Evolutionary conservation across 2,888 invertebrate species (phyloP).

Genomic region (Spodoptera exigua): DNA sequence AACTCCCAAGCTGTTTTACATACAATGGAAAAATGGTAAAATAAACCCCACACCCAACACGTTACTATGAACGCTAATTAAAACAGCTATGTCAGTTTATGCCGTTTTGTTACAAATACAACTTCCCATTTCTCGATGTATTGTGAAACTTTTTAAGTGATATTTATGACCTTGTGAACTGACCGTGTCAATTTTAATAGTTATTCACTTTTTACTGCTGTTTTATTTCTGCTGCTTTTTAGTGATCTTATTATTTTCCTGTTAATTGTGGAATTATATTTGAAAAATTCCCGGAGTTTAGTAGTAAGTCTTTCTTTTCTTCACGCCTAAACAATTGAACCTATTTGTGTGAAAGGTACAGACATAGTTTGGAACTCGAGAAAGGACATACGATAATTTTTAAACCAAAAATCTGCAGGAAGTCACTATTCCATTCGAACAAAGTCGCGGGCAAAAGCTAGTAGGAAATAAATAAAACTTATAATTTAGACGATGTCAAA

Average conservation of each 20-base stretch:
- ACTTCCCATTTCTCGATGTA: conserved; percentile 73
- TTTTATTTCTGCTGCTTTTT: conserved; percentile 22
- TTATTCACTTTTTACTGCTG: conserved; percentile 43
- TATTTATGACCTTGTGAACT: conserved; percentile 72
- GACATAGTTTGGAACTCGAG: too few species aligned
- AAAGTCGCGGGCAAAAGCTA: too few species aligned
- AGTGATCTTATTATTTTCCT: conserved; percentile 31
- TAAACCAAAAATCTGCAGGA: too few species aligned
- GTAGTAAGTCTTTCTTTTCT: too few species aligned
- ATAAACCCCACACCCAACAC: conserved; percentile 77
- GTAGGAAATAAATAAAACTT: too few species aligned
- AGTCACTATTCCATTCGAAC: too few species aligned
- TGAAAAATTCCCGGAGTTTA: neutral
- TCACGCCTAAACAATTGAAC: too few species aligned
- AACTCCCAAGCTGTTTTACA: conserved; percentile 82
- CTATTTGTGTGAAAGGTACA: too few species aligned
- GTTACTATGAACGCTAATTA: conserved; percentile 85
- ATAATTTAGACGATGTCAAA: too few species aligned
- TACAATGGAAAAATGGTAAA: conserved; percentile 84
- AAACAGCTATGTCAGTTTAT: conserved; percentile 80
- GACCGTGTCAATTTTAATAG: conserved; percentile 57
- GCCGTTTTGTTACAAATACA: conserved; percentile 72
- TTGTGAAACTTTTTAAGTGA: conserved; percentile 68
- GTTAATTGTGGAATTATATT: conserved; percentile 1
- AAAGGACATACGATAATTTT: too few species aligned